These are phyloP conservation scores for Polypterus senegalus DNA, from an alignment of 2,113 vertebrate genomes.

Conservation along the genomic window DNA sequence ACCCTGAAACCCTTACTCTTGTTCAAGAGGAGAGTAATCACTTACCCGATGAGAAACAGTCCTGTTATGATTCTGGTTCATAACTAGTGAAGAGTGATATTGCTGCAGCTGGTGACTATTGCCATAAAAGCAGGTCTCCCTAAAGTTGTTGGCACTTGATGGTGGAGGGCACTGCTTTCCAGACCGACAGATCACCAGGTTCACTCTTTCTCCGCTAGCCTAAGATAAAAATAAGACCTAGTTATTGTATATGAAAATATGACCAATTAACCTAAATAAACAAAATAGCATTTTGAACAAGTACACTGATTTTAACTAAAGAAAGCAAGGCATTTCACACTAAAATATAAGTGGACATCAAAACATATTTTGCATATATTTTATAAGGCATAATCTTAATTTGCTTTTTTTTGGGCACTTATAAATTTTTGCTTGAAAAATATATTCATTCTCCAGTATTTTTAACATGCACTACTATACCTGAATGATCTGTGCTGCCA, in stretches of 20 bases:
- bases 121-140: slow-evolving; percentile 67
- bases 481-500: slow-evolving; percentile 94
- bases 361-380: too few relatives aligned
- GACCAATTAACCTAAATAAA: too few relatives aligned
- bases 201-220: slow-evolving; percentile 91
- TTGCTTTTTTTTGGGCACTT: not conserved
- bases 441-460: not conserved
- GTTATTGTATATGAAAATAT: too few relatives aligned
- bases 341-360: too few relatives aligned
- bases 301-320: too few relatives aligned
- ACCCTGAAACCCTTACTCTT: too few relatives aligned
- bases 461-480: slow-evolving; percentile 33
- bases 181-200: slow-evolving; percentile 71
- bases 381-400: too few relatives aligned
- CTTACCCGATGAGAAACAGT: slow-evolving; percentile 65
- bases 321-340: too few relatives aligned
- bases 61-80: slow-evolving; percentile 40
- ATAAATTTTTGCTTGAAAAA: not conserved
- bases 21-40: slow-evolving; percentile 3
- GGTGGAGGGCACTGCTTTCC: slow-evolving; percentile 60
- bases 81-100: slow-evolving; percentile 21
- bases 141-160: slow-evolving; percentile 51
- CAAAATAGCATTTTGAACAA: too few relatives aligned
- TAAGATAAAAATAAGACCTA: slow-evolving; percentile 20
- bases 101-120: slow-evolving; percentile 61